Evolutionary conservation across 2,888 invertebrate species (phyloP), one percentile per base, ranked within the genome.

Genomic region (Pseudanteris insignis): DNA sequence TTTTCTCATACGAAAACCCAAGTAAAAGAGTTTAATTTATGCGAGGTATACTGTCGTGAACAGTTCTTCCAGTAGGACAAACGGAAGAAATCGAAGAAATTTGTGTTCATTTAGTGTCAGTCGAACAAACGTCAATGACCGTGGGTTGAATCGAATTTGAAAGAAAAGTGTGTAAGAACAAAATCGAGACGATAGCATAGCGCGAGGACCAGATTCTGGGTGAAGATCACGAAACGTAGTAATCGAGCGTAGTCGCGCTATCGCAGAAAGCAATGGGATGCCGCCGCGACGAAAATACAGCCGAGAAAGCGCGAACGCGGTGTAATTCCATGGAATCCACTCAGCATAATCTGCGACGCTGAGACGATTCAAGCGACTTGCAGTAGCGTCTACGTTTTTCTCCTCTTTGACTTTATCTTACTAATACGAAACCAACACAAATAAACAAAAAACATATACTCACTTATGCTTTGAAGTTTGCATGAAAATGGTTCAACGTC

Each of bases 251-350:
- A 60, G 30, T 32, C 26, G 29, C 24, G 59, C 46, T 59, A 51
- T 46, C 50, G 44, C 25, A 29, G 26, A 43, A 37, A 18, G 43
- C 43, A 50, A 58, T 25, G 57, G 33, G 43, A 57, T 36, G 25
- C 41, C 26, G 24, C 26, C 32, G 8, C 41, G 30, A 44, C 50
- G 50, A 38, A 50, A 58, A 58, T 58, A 58, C 44, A 48, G 43
- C 48, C 57, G 41, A 34, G 10, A 29, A 58, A 50, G 44, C 50
- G 57, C 48, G 51, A 60, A 60, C 48, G 59, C 66, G 67, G 66
- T 67, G 69, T 70, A 69, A 71, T 73, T 72, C 69, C 70, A 61
- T 58, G 69, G 72, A 73, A 73, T 70, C 72, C 69, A 72, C 72
- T 73, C 69, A 70, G 65, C 65, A 71, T 70, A 72, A 72, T 73